Evolutionary conservation across 2,113 vertebrate species (phyloP), one percentile per base, ranked within the genome.

Genomic region (Anhinga anhinga): DNA sequence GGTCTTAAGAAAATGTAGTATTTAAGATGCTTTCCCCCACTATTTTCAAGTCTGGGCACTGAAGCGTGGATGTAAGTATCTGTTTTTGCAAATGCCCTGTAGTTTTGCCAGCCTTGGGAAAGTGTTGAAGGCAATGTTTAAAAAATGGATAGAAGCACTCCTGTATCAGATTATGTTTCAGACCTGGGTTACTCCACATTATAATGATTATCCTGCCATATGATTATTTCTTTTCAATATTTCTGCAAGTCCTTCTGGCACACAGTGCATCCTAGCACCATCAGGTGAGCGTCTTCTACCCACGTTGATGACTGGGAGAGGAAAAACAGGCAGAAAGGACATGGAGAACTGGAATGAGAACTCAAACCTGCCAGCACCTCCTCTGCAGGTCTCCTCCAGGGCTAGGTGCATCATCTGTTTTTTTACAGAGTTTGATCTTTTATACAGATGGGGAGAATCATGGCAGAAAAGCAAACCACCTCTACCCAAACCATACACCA

Each of bases 241-340:
- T 55, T 70, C 77, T 70, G 5, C 11, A 44, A 34, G 66, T 26
- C 25, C 40, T 88, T 66, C 40, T 76, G 42, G 44, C 52, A 34
- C 1, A 0, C 19, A 8, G 19, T 25, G 40, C 26, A 36, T 38
- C 25, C 52, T 3, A 32, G 15, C 36, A 42, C 32, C 8, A 4
- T 22, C 30, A 61, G 34, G 19, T 45, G 36, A 74, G 32, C 21
- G 34, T 40, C 50, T 56, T 40, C 45, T 66, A 26, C 19, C 5
- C 32, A 7, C 1, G 1, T 1, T 1, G 0, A 18, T 7, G 12
- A 29, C 15, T 21, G 11, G 5, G 7, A 38, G 5, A 9, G 18
- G 10, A 38, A 36, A 36, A 59, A 2, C 16, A 67, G 34, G 53
- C 17, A 86, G 76, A 69, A 79, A 15, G 10, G 27, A 65, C 26